Evolutionary conservation across 2,888 invertebrate genomes (phyloP).

Genomic region (Platycheirus rosarum): DNA sequence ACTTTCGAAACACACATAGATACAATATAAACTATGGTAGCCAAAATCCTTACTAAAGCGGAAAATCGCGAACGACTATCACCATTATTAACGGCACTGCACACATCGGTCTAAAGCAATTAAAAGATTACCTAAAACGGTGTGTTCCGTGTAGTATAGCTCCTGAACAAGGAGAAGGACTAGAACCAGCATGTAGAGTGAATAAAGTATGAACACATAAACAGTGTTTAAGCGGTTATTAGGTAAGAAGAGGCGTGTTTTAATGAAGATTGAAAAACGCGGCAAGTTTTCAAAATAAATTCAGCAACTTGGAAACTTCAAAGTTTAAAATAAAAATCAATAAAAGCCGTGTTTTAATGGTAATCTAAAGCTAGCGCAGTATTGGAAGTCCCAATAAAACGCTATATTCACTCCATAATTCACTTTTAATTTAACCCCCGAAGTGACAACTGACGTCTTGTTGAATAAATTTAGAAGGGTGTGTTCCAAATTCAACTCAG

Average conservation of each 20-base stretch:
- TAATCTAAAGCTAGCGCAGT: no score
- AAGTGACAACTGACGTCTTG: no score
- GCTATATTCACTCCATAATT: no score
- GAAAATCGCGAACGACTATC: slow-evolving; percentile 54
- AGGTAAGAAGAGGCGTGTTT: slow-evolving; percentile 1
- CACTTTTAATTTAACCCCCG: no score
- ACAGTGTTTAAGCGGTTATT: slow-evolving; percentile 25
- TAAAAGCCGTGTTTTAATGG: no score
- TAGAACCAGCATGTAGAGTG: slow-evolving; percentile 22
- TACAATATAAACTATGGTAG: background rate
- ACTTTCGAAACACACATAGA: background rate
- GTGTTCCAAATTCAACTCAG: no score
- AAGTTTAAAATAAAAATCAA: no score
- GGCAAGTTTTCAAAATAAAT: background rate
- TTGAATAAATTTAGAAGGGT: no score
- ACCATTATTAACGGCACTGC: slow-evolving; percentile 42
- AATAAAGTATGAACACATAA: slow-evolving; percentile 41
- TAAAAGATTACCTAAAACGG: slow-evolving; percentile 60
- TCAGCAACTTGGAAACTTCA: background rate
- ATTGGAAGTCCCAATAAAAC: no score
- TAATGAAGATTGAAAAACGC: background rate
- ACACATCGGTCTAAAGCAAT: slow-evolving; percentile 55
- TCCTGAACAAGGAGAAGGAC: background rate
- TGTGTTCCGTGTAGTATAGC: slow-evolving; percentile 2
- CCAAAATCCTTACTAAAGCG: slow-evolving; percentile 34